Evolutionary conservation across 2,113 vertebrate genomes (phyloP), one percentile per base, ranked within the genome.

Genomic region (Machaerirhynchus nigripectus): DNA sequence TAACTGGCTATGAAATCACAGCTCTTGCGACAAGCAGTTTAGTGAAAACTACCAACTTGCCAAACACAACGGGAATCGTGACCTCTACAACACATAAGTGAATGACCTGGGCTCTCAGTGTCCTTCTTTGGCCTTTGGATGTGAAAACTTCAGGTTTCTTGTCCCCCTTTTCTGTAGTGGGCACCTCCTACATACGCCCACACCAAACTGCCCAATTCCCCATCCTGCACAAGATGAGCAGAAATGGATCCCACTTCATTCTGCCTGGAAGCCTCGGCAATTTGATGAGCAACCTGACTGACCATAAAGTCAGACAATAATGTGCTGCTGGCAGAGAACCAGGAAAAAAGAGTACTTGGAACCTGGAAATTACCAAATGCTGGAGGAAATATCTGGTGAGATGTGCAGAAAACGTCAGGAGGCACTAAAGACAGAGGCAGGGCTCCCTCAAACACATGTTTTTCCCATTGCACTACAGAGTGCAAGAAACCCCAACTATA

Each of bases 191-290:
- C 21, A 1, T 7, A 50, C 56, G 21, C 50, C 16, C 9, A 16
- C 35, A 55, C 11, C 74, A 67, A 70, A 31, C 15, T 71, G 28
- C 30, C 2, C 2, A 53, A 23, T 81, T 64, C 40, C 6, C 9
- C 28, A 65, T 20, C 31, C 55, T 40, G 9, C 24, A 73, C 1
- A 2, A 47, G 37, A 46, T 0, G 0, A 6, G 1, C 3, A 31
- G 44, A 31, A 65, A 61, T 31, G 31, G 23, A 50, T 37, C 42
- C 55, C 37, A 19, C 11, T 67, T 78, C 39, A 18, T 27, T 23
- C 4, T 50, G 20, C 31, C 9, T 68, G 69, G 61, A 85, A 80
- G 10, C 24, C 19, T 69, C 33, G 53, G 7, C 8, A n/a, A n/a
- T 59, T 78, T 63, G 17, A 75, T 44, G 31, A 78, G 46, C 35